phyloP scores from a whole-genome alignment of 2,797 vertebrate species.

The Enteromius paludinosus region DNA sequence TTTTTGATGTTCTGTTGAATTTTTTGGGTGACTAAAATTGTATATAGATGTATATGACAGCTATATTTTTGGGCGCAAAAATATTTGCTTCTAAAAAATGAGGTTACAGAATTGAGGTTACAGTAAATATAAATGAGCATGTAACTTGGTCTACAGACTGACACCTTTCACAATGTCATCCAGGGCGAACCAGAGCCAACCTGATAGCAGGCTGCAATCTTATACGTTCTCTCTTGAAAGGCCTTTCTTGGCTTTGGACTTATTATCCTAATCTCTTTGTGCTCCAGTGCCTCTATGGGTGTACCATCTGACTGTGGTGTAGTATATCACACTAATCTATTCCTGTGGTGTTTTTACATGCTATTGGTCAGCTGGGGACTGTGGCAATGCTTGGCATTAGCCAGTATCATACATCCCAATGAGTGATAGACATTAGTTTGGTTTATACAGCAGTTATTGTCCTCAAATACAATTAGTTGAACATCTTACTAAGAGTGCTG shows the following conservation, averaged over 20 bases:
- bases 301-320: slow-evolving; percentile 76
- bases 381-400: neutral
- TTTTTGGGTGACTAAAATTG: too few relatives aligned
- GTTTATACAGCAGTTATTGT: neutral
- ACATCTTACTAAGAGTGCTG: neutral
- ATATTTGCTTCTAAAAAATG: neutral
- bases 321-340: slow-evolving; percentile 67
- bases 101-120: slow-evolving; percentile 40
- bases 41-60: neutral
- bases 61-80: neutral
- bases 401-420: neutral
- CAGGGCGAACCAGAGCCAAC: slow-evolving; percentile 70
- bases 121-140: slow-evolving; percentile 69
- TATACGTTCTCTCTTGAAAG: slow-evolving; percentile 70
- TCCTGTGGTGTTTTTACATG: slow-evolving; percentile 58
- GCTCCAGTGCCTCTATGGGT: slow-evolving; percentile 70
- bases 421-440: neutral
- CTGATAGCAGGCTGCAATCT: slow-evolving; percentile 77
- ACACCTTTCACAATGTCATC: slow-evolving; percentile 73
- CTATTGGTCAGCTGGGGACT: slow-evolving; percentile 23
- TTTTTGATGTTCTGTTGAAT: neutral
- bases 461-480: neutral
- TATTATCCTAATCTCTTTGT: slow-evolving; percentile 72
- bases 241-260: slow-evolving; percentile 63
- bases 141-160: slow-evolving; percentile 66